phyloP scores from a whole-genome alignment of 2,113 vertebrate species.

The Myanophis thanlyinensis region DNA sequence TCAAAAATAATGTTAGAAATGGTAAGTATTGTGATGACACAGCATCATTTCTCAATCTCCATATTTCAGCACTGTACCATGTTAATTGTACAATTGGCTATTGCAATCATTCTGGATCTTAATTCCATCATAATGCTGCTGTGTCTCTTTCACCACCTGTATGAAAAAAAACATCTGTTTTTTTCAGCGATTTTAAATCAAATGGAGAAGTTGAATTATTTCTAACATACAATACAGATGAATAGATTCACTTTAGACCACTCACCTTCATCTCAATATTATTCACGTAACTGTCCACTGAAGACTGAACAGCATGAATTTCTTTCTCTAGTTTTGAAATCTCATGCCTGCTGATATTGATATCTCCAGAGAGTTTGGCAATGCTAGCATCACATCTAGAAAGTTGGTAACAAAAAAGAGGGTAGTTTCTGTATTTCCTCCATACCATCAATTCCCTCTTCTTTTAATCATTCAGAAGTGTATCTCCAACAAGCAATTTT shows the following conservation, averaged over 20 bases:
- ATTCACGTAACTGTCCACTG: constrained; percentile 62
- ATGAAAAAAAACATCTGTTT: neutral
- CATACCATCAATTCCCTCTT: neutral
- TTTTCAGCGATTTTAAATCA: neutral
- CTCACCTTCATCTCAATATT: constrained; percentile 79
- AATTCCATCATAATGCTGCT: neutral
- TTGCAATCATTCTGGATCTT: neutral
- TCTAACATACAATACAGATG: neutral
- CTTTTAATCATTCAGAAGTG: neutral
- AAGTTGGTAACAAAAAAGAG: constrained; percentile 13
- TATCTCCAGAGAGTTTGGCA: constrained; percentile 73
- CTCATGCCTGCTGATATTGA: constrained; percentile 61
- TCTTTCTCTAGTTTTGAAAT: constrained; percentile 69
- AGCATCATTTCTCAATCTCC: neutral
- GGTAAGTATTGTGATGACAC: neutral
- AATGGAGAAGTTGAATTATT: accelerated
- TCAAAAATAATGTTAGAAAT: neutral
- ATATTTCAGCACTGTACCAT: neutral
- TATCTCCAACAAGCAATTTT: neutral
- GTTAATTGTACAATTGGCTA: neutral
- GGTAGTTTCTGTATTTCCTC: neutral
- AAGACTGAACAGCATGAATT: constrained; percentile 62
- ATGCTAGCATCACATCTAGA: constrained; percentile 83
- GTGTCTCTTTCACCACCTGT: neutral
- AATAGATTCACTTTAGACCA: neutral